Evolutionary conservation across 1,140 invertebrate genomes (phyloP), one percentile per base, ranked within the genome.

Genomic region (Calephelis nemesis): DNA sequence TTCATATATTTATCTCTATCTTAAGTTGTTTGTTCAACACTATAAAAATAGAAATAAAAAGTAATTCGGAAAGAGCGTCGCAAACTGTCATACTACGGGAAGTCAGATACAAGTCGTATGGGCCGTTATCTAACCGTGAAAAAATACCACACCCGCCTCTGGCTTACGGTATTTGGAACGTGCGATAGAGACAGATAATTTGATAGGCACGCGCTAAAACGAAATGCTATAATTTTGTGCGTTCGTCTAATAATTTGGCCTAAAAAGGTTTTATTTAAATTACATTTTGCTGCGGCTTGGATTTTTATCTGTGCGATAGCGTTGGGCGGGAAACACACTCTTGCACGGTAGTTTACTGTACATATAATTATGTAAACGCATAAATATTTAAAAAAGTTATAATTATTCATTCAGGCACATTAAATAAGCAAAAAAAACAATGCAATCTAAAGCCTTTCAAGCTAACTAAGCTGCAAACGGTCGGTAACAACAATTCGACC

Each of bases 161-260:
- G 73, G 78, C 79, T 83, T 84, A 87, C 84, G 84, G 84, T 87
- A 85, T 87, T 87, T 84, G 78, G 82, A 84, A 81, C 80, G 84
- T 72, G 81, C 67, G 79, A 87, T 60, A 69, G 75, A 71, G 80
- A 83, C 45, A 70, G 79, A 63, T 39, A 68, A 42, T 67, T 65
- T 47, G 40, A 63, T 71, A 67, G 40, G 19, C 62, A 48, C 63
- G 72, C 65, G 76, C 71, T 65, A 77, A 72, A 80, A 62, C 65
- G 77, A 74, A 74, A 52, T 52, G 68, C 63, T 76, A 78, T 81
- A 80, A 47, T 77, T 83, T 76, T 74, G 68, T 75, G 60, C 65
- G 75, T 81, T 75, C 78, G 68, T 70, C 76, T 52, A 72, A 70
- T 62, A 74, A 71, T 74, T 60, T 60, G 58, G 58, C 58, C 58